A percentile compares a stretch with the other conserved stretches of the same genome.
phyloP scores from a whole-genome alignment of 2,888 invertebrate species.

The Calliopum simillimum region DNA sequence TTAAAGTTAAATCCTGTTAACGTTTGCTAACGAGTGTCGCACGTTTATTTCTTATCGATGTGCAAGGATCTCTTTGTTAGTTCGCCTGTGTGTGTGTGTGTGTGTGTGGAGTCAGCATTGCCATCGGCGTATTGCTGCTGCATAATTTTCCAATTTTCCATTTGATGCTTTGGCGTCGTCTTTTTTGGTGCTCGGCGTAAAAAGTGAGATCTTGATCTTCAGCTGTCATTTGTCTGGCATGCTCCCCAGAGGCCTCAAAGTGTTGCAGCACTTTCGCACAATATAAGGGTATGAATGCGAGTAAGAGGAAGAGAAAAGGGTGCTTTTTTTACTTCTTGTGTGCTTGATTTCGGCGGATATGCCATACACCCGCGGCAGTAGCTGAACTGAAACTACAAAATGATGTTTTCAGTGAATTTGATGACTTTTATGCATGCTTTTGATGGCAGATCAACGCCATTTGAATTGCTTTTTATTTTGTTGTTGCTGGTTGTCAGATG shows the following conservation, averaged over 20 bases:
- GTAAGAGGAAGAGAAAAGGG: neutral
- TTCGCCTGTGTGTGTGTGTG: constrained; percentile 45
- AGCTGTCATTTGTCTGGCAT: constrained; percentile 65
- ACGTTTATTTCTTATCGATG: constrained; percentile 54
- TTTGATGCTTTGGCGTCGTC: constrained; percentile 55
- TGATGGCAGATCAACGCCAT: constrained; percentile 54
- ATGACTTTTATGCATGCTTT: constrained; percentile 62
- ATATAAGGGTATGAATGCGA: constrained; percentile 4
- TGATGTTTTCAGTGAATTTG: constrained; percentile 63
- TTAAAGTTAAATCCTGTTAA: constrained; percentile 52
- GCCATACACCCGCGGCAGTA: neutral
- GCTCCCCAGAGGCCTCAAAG: constrained; percentile 58
- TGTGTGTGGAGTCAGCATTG: constrained; percentile 45
- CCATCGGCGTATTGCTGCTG: constrained; percentile 54
- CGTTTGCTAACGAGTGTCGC: constrained; percentile 37
- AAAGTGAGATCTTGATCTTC: constrained; percentile 44
- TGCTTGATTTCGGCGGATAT: neutral
- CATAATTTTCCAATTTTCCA: constrained; percentile 66
- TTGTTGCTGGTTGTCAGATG: constrained; percentile 36
- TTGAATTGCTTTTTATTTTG: constrained; percentile 34
- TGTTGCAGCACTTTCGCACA: constrained; percentile 43
- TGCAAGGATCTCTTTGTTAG: constrained; percentile 50
- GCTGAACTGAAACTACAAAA: constrained; percentile 36
- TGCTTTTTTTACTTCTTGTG: neutral
- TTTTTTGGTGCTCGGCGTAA: constrained; percentile 19